Evolutionary conservation across 2,113 vertebrate genomes (phyloP), one percentile per base, ranked within the genome.

Genomic region (Nematolebias whitei): DNA sequence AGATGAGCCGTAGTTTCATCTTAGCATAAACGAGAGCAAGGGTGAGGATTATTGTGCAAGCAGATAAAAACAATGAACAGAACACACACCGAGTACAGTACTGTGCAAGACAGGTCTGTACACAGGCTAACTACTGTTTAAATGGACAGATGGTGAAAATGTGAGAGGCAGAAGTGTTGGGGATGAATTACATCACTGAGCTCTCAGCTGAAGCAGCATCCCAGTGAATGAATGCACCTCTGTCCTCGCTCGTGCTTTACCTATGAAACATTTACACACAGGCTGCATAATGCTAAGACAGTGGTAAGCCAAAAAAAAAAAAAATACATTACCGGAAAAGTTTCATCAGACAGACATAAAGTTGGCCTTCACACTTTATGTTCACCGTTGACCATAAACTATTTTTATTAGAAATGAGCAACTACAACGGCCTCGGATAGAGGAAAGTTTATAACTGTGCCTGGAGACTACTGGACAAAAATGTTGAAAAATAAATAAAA

Each of bases 161-260:
- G 16, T 29, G 7, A 29, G 26, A 29, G 7, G 26, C 26, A 29
- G 57, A 62, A 79, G 65, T 74, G 83, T 26, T 56, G 62, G 76
- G 78, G 69, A 80, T 38, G 70, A 63, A 85, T 66, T 78, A 77
- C 76, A 85, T 79, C 75, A 63, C 13, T 76, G 26, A 29, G 26
- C 26, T 29, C 26, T 29, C 26, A 29, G 26, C 7, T 29, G 26
- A 3, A 29, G 26, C 26, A 29, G 26, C 57, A 80, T 78, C 67
- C 81, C 81, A 80, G 74, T 66, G 64, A 80, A 76, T 66, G 64
- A 80, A 76, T 64, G 64, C 71, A 80, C 74, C 82, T 83, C 75
- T 73, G 23, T 64, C 55, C 57, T 41, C 41, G 76, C 61, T 84
- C 73, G 56, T 67, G 60, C 35, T 62, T 81, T 63, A 55, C 48